Conservation (phyloP, 2,797 vertebrate species). For the Lutjanus argentimaculatus region DNA sequence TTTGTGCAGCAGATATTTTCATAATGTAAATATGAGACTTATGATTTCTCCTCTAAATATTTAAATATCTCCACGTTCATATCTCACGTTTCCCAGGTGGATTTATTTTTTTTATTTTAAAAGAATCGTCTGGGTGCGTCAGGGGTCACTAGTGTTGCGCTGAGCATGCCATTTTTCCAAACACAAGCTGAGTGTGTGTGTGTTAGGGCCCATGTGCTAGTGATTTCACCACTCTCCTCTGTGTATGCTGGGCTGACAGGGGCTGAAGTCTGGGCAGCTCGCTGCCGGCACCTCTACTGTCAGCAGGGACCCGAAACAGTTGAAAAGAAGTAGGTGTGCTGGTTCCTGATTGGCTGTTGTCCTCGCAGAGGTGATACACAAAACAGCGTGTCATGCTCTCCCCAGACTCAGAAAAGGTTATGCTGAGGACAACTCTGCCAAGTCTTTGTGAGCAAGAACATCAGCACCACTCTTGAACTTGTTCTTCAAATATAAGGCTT, state of each 20-base stretch:
- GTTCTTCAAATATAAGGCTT: not conserved
- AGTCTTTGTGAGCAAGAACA: not conserved
- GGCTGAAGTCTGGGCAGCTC: conserved; percentile 65
- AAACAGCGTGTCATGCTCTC: conserved; percentile 41
- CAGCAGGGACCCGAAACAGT: conserved; percentile 56
- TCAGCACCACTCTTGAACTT: not conserved
- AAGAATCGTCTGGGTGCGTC: conserved; percentile 48
- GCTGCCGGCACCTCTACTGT: conserved; percentile 63
- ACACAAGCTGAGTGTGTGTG: conserved; percentile 63
- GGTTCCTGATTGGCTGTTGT: conserved; percentile 68
- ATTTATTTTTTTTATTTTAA: conserved; percentile 73
- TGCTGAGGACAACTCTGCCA: conserved; percentile 48
- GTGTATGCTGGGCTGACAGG: conserved; percentile 72
- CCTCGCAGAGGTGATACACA: conserved; percentile 43
- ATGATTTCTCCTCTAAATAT: conserved; percentile 49
- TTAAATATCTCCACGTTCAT: conserved; percentile 46
- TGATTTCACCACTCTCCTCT: conserved; percentile 74
- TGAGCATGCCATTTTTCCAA: conserved; percentile 67
- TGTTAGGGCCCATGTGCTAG: conserved; percentile 80
- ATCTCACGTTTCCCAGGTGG: conserved; percentile 63
- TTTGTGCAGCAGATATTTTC: conserved; percentile 24
- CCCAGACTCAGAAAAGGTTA: conserved; percentile 55
- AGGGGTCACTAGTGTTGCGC: conserved; percentile 56
- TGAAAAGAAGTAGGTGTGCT: conserved; percentile 58
- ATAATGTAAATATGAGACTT: conserved; percentile 20